Evolutionary conservation across 2,113 vertebrate genomes (phyloP), one percentile per base, ranked within the genome.

Genomic region (Varanus komodoensis): DNA sequence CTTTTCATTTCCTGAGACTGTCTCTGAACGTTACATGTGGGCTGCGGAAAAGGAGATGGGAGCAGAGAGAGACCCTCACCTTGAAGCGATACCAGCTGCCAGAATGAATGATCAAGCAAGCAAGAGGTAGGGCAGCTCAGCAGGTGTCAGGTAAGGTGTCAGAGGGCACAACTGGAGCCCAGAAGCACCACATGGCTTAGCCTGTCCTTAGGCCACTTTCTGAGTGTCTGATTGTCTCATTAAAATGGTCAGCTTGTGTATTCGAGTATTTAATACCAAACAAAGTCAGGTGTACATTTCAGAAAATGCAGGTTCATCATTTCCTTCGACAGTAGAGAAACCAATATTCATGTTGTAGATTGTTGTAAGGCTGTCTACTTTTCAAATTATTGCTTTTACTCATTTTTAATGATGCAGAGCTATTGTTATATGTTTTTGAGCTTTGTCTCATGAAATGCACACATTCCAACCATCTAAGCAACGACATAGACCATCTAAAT

Each of bases 331-430:
- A 64, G 73, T 19, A 87, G 73, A 73, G n/a, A 78, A 17, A 64
- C 29, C n/a, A 75, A 87, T 73, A 44, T 44, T 44, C 38, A 44
- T 73, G 48, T 6, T 87, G 54, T 38, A 77, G 64, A 77, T 44
- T 77, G 34, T 87, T 77, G 73, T 77, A 77, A 87, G 52, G 50
- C 44, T 87, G 54, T 29, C 54, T 87, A 52, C 34, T 74, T 86
- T 86, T 87, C 29, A 77, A 87, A 87, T 87, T 87, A 64, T 87
- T 44, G 6, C 17, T 87, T 77, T 29, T 17, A 4, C 54, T 44
- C 15, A 4, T 61, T 75, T 61, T 87, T 21, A 57, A 57, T n/a
- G 57, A 64, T 44, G 44, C 14, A 77, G 34, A 64, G 57, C 14
- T 77, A 21, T 77, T 61, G 61, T 64, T 77, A 34, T n/a, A 29